A percentile compares a stretch with the other conserved stretches of the same genome.
These are phyloP conservation scores for Strix uralensis DNA, from an alignment of 2,113 vertebrate species.

Conservation along the genomic window DNA sequence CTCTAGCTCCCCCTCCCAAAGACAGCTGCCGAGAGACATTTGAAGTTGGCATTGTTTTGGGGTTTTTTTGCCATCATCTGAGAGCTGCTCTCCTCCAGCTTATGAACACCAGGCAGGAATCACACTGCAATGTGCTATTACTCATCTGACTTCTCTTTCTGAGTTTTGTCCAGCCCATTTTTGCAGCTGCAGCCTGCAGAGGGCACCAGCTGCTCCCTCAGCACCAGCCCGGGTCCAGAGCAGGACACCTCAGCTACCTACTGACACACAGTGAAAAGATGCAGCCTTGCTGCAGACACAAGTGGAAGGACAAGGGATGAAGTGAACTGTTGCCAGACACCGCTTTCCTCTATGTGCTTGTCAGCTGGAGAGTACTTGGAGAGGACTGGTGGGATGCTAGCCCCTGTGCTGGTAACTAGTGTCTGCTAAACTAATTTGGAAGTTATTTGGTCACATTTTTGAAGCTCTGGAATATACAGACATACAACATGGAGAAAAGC, in stretches of 20 bases:
- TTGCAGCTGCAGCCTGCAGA: constrained; percentile 30
- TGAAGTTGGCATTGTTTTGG: neutral
- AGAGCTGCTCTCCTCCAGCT: neutral
- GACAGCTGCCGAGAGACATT: neutral
- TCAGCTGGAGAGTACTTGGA: neutral
- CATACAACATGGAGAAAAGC: neutral
- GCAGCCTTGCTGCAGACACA: neutral
- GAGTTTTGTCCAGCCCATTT: neutral
- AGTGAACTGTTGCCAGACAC: neutral
- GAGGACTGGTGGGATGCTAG: neutral
- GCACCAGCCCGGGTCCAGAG: neutral
- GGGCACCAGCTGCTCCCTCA: constrained; percentile 32
- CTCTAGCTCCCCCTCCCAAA: neutral
- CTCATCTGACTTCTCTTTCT: neutral
- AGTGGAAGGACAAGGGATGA: neutral
- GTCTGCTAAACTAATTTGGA: neutral
- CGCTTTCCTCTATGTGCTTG: neutral
- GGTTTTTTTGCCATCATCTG: neutral
- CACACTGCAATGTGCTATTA: neutral
- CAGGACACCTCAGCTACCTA: neutral
- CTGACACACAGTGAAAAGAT: neutral
- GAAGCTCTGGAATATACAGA: neutral
- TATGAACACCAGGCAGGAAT: neutral
- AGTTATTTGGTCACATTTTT: neutral
- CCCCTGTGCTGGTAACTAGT: neutral